These are phyloP conservation scores for Thomomys bottae DNA, from an alignment of 2,113 vertebrate species.

Conservation along the genomic window DNA sequence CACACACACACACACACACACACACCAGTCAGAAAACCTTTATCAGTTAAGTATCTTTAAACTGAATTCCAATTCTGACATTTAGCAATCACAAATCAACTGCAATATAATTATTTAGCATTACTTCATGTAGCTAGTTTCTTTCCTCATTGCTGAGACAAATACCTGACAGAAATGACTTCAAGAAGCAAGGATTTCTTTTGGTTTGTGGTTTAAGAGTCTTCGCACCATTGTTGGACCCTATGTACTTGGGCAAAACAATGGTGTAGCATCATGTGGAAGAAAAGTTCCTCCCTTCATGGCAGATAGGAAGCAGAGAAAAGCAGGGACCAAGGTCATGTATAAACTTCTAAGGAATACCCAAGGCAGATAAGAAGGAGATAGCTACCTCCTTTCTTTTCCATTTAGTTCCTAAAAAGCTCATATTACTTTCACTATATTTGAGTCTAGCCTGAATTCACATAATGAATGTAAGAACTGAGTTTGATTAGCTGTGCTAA, in stretches of 20 bases:
- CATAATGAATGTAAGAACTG: too few species aligned
- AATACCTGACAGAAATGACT: neutral
- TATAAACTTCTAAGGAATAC: neutral
- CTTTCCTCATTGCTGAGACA: neutral
- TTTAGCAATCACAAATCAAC: neutral
- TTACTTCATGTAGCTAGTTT: neutral
- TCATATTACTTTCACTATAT: too few species aligned
- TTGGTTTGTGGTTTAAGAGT: neutral
- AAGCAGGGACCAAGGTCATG: too few species aligned
- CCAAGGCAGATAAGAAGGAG: neutral
- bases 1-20: too few species aligned
- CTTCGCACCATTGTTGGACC: neutral
- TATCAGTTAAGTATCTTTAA: conserved; percentile 1
- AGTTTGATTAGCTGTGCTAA: too few species aligned
- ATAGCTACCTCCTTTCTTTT: neutral
- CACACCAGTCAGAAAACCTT: neutral
- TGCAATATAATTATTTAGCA: conserved; percentile 12
- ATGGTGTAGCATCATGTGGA: neutral
- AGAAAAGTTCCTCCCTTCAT: neutral
- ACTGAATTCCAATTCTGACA: neutral
- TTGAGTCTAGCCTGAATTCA: too few species aligned
- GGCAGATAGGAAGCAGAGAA: neutral
- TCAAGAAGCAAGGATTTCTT: neutral
- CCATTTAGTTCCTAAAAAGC: too few species aligned
- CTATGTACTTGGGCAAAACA: neutral